Evolutionary conservation across 2,113 vertebrate genomes (phyloP), one percentile per base, ranked within the genome.

Genomic region (Chaetorhynchus papuensis): DNA sequence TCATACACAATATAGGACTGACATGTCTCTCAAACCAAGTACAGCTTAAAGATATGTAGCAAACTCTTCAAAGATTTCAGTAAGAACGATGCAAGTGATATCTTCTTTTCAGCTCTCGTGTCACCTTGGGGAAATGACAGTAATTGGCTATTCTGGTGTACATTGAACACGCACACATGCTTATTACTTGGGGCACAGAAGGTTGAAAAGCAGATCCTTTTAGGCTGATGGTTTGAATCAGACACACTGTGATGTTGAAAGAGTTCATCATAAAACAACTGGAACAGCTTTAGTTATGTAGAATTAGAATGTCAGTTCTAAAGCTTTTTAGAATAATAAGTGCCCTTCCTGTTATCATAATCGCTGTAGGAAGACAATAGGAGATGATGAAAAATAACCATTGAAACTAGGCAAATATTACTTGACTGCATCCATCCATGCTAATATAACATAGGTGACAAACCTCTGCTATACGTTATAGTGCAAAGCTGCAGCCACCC

Each of bases 231-330:
- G 47, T 78, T 94, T 92, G 60, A 96, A 93, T 96, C 76, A 92
- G 80, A 74, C 33, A 39, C 68, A 92, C 47, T 94, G 83, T 94
- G 59, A 53, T 74, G 54, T 72, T 93, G 83, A 88, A 90, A 86
- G 90, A 80, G 63, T 83, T 95, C 59, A 93, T 95, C 82, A 89
- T 63, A 83, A 65, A 93, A 13, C 57, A 78, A 88, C 45, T 86
- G 83, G 50, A 69, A 92, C 86, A 83, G 68, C 79, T 85, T 91
- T 50, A 81, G 74, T 79, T 96, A 52, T 50, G 52, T 68, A 82
- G 84, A 87, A 87, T 89, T 68, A 79, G 56, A 87, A 87, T 72
- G 65, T 56, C 78, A 76, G 61, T 64, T 93, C 52, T 89, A 80
- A 93, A 81, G 75, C 59, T 92, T 91, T 41, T 37, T 45, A 65